Evolutionary conservation across 2,113 vertebrate species (phyloP), one percentile per base, ranked within the genome.

Genomic region (Verasper variegatus): DNA sequence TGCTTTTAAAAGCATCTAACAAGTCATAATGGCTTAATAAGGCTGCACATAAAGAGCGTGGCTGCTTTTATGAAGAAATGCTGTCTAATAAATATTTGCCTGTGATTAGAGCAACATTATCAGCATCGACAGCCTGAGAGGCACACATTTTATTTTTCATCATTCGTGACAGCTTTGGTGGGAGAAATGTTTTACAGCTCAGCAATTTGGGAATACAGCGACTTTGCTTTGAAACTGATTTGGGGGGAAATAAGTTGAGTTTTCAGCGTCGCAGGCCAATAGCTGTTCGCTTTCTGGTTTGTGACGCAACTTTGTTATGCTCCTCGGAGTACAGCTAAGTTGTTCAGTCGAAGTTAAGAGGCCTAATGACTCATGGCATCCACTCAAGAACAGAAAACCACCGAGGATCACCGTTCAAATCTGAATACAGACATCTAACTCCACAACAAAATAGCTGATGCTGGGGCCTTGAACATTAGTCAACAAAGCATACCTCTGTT

Each of bases 331-430:
- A 45, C 66, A 47, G 86, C 79, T 81, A 68, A 84, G 68, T 84
- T 85, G 73, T 86, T 89, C 75, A 24, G 71, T 85, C 49, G 5
- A 35, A 71, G 67, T 52, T 56, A 73, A 85, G 81, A 61, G 78
- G 78, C 51, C 49, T 84, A 85, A 91, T 82, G 65, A 76, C 81
- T 52, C 42, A 17, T 73, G 87, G 84, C 73, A 81, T 85, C 68
- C 76, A 64, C 61, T 83, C 75, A 76, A 83, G 77, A 88, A 84
- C 77, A 88, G 67, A 75, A 79, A 89, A 72, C 83, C 86, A 55
- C 73, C 12, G 40, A 76, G 68, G 63, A 80, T 79, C 70, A 57
- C 42, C 5, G 4, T 76, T 76, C 31, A 78, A 76, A 62, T 70
- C 59, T 60, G 61, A 60, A 78, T 60, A 83, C 85, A 80, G 66